Conservation (phyloP, 1,140 invertebrate genomes). For the Penaeus japonicus region DNA sequence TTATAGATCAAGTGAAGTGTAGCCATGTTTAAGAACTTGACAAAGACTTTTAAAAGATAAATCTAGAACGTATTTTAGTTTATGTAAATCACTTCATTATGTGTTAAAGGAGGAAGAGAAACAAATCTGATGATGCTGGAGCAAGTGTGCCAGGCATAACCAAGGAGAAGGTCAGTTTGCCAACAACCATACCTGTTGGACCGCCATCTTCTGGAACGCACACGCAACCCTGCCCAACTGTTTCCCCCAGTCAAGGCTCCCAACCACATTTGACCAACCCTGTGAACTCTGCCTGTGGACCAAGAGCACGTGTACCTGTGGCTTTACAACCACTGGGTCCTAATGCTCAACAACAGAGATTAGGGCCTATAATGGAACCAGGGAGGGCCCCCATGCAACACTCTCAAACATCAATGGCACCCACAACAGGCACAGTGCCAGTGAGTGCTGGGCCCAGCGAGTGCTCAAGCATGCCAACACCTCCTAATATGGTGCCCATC, state of each 20-base stretch:
- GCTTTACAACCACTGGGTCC: background rate
- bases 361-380: background rate
- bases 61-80: background rate
- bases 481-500: slow-evolving; percentile 9
- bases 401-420: background rate
- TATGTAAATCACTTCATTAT: background rate
- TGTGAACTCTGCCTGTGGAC: background rate
- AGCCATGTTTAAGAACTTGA: background rate
- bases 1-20: background rate
- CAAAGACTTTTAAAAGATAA: background rate
- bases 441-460: background rate
- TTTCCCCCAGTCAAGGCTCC: slow-evolving; percentile 28
- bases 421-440: background rate
- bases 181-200: slow-evolving; percentile 8
- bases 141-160: background rate
- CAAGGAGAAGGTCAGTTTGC: background rate
- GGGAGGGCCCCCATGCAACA: background rate
- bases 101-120: slow-evolving; percentile 8
- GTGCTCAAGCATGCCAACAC: background rate
- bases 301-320: background rate
- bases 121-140: slow-evolving; percentile 10
- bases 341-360: background rate
- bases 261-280: background rate
- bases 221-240: background rate
- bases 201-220: slow-evolving; percentile 22